Evolutionary conservation across 2,113 vertebrate species (phyloP), one percentile per base, ranked within the genome.

Genomic region (Xenus cinereus): DNA sequence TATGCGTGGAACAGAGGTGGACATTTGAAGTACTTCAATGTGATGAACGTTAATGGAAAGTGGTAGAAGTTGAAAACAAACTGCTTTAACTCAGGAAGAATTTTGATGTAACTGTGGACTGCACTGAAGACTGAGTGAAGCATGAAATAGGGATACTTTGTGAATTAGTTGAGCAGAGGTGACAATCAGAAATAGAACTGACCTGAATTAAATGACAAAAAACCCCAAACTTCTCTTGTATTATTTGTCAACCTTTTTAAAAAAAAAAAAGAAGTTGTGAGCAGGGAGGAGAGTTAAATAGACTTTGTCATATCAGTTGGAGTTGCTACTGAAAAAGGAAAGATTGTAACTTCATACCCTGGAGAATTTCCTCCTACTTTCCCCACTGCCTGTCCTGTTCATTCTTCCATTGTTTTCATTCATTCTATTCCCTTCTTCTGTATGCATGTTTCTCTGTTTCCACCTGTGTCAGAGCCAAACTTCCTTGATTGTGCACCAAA

Each of bases 261-360:
- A 43, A 50, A 53, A 14, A 23, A 51, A 28, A 77, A 35, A 7
- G 37, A 56, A 22, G 12, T 26, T 37, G 37, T 41, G n/a, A 12
- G 3, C 4, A 20, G 22, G 12, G 10, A 67, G 3, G 8, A 87
- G 10, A 46, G 27, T 68, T 60, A 64, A 43, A 41, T 26, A 48
- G 28, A 33, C 19, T 71, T 79, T 53, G 10, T 10, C 30, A 35
- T 26, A 32, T 48, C 20, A 59, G 16, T 32, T 85, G 33, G 33
- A 75, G 12, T 18, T 75, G 32, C 5, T 84, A 23, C 1, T 60
- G 63, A 76, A 74, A 50, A 45, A 48, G 3, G 12, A 17, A 73
- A 35, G 39, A 64, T 22, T 0, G 0, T 24, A 45, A 35, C 41
- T 81, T 19, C 2, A 1, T 35, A 37, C 6, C 6, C 19, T 33